phyloP scores from a whole-genome alignment of 2,797 vertebrate genomes.

The Cyclura pinguis region DNA sequence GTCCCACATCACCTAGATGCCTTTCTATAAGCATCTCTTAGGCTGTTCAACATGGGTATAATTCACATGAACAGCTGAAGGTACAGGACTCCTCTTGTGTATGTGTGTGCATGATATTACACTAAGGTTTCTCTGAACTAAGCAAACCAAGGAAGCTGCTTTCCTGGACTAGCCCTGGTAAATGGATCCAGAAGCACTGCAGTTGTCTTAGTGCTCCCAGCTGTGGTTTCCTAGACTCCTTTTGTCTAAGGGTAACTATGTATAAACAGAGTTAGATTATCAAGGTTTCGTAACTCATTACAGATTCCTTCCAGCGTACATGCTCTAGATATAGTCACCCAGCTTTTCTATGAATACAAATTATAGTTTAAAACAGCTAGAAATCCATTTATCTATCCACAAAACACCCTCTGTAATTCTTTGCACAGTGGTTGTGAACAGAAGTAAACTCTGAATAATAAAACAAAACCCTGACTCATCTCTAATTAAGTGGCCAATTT shows the following conservation, averaged over 20 bases:
- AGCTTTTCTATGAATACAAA: constrained; percentile 14
- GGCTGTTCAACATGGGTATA: not conserved
- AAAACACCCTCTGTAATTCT: not conserved
- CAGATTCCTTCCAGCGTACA: not conserved
- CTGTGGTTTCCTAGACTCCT: not conserved
- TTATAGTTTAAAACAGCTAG: constrained; percentile 11
- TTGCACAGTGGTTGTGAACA: constrained; percentile 29
- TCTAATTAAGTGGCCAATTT: constrained; percentile 64
- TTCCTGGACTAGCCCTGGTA: not conserved
- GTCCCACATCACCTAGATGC: not conserved
- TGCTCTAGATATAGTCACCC: not conserved
- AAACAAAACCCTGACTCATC: constrained; percentile 59
- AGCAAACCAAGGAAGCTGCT: not conserved
- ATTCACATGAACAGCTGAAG: too few species aligned
- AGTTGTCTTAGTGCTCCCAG: not conserved
- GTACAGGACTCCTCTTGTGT: not conserved
- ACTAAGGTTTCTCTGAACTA: not conserved
- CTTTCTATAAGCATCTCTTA: not conserved
- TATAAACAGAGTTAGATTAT: constrained; percentile 7
- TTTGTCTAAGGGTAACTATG: not conserved
- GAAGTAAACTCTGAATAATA: constrained; percentile 46
- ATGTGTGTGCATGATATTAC: not conserved
- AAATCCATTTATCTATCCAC: constrained; percentile 21
- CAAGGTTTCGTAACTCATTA: not conserved
- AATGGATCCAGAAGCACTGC: not conserved